Base-by-base conservation (phyloP, 37 sponge, comb jelly and placozoan genomes). In the Aplysina aerophoba region DNA sequence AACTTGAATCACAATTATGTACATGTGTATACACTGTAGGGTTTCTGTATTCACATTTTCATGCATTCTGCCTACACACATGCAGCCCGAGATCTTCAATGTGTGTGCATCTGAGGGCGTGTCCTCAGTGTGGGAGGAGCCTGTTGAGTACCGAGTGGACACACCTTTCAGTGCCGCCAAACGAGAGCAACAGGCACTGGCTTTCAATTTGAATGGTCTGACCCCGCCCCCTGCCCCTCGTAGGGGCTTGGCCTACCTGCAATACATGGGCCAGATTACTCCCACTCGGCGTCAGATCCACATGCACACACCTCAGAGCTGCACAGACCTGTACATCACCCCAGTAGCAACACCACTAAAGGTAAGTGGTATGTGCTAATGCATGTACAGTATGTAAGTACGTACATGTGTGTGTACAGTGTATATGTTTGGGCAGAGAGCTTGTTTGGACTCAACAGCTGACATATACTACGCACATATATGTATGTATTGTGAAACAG, bases 231-330 rank as follows among this genome's bases (percentile, higher is more conserved):
- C 78, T 24, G 16, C 78, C 2, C 78, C 78, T 44, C 20, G 78
- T 24, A 53, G n/a, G n/a, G n/a, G 53, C 24, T 39, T 75, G 15
- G 54, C 78, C 20, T 44, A 36, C 15, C 78, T 54, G 8, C 78
- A 75, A 54, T 75, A 25, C 78, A 75, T 75, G 78, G 78, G 78
- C 16, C 78, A 75, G 53, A 75, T 75, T 40, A 36, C 78, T 40
- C 78, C 78, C 37, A 36, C n/a, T 8, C 39, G 37, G 24, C 71
- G 71, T 28, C 17, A 16, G 1, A 30, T 27, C 34, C 15, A 35
- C 8, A 17, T 30, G 17, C 28, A 30, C 8, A n/a, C 1, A 28
- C 20, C 44, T 20, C 37, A 41, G 16, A 24, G 22, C 25, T 37
- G 19, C 14, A 41, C 22, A 53, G 78, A 75, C 39, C 25, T 75